Base-by-base conservation (phyloP, 1,140 invertebrate species). In the Pseudobourletiella spinata region DNA sequence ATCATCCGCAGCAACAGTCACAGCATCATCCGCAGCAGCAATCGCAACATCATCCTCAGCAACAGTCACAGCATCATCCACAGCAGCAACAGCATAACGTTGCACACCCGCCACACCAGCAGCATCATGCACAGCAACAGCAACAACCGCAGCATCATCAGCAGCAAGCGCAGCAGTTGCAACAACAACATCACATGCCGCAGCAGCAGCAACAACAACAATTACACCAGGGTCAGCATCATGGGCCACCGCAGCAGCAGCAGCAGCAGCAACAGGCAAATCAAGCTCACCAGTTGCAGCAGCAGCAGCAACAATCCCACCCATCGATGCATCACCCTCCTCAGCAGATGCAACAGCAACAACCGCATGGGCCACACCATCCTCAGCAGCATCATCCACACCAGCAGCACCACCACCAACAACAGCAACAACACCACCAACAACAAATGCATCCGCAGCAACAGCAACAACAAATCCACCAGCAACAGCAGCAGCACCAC, bases 151-250 rank as follows among this genome's bases (percentile, higher is more conserved):
- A 48, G 6, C 11, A 48, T 8, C 48, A 51, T 11, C 48, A 51
- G 28, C 48, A 51, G 28, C 44, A 48, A 22, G 22, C 18, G 6
- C 44, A 48, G 20, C 48, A 51, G 25, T 8, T 3, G 2, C 20
- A 26, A 26, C 48, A 51, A 22, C 48, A 51, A 51, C 48, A 51
- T 25, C 14, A 6, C 8, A 51, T 18, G 3, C 6, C 3, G 14
- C 44, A 48, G 44, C 11, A 48, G 6, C 48, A 51, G 46, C 66
- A 67, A 20, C 56, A 63, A 63, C 57, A 62, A 39, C 32, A 39
- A 39, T 26, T 30, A n/a, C 61, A 59, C 8, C 32, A 39, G 8
- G 8, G n/a, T 11, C 32, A 39, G 16, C 26, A 62, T 42, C 63
- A 63, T 24, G 51, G 48, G 15, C n/a, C n/a, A n/a, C n/a, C n/a